Base-by-base conservation (phyloP, 2,888 invertebrate species). In the Dicranocentrus wangi region DNA sequence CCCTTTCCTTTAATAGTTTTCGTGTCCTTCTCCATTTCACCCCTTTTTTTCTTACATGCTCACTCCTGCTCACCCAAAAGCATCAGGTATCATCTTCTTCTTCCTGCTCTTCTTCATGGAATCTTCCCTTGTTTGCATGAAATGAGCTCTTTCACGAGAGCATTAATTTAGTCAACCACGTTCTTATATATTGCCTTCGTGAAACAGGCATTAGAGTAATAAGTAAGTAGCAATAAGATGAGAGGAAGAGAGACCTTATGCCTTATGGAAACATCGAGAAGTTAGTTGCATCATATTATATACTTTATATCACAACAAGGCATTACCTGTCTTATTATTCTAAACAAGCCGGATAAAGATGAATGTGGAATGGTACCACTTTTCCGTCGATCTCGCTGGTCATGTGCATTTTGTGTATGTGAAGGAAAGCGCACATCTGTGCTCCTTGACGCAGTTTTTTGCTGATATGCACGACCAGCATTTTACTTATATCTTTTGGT, bases 91-190 rank as follows among this genome's bases (percentile, higher is more conserved):
- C 51, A 55, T 55, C 55, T 32, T 55, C 60, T 43, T 70, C 25
- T 53, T 47, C 72, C 21, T 61, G 19, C 73, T 73, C 21, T 61
- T 19, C 63, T 63, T 28, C 65, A 43, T 39, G 68, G 43, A 69
- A 61, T 77, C 42, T 65, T 28, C 32, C 28, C 69, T 61, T 43
- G 66, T 68, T 68, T 43, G 55, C 68, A 71, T 71, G 71, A 71
- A 71, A 60, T 60, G 69, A 71, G 71, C 43, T 69, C 69, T 32
- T 69, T 69, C 69, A 69, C 53, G 69, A 69, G 55, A 69, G 21
- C 69, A 69, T 39, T 71, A 71, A 71, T 71, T 71, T 71, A 55
- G 60, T 60, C 39, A 71, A 60, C 58, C 42, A 58, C 47, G 21
- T 10, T 27, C 21, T 32, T 19, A 19, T 19, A 27, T 23, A 43